Evolutionary conservation across 2,888 invertebrate species (phyloP), one percentile per base, ranked within the genome.

Genomic region (Ophion slaviceki): DNA sequence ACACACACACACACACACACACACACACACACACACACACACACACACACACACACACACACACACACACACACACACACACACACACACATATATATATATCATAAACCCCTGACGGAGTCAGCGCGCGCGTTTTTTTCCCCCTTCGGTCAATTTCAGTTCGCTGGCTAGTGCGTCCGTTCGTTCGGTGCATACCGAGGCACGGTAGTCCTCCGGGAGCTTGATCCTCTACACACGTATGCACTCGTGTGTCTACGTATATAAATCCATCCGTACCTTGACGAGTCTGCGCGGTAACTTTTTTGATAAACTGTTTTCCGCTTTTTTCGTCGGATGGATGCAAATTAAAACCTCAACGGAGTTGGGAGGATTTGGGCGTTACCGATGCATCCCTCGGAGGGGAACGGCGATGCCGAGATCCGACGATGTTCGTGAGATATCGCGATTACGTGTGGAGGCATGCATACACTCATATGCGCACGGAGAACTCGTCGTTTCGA

Each of bases 281-380:
- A 62, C 67, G 90, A 90, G 89, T 86, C 89, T 90, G 91, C 89
- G 90, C 89, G 89, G 89, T 91, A 92, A 91, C 91, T 92, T 92
- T 92, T 92, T 92, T 93, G 92, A 93, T 92, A 93, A 93, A 93
- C 92, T 92, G 92, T 92, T 93, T 92, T 92, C 90, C 90, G 88
- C 91, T 91, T 91, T 92, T 91, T 92, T 91, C 90, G 89, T 90
- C 91, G 90, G 90, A 84, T 91, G 90, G 90, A 92, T 92, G 93
- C 91, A 92, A 93, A 93, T 93, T 93, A 93, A 93, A 93, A 92
- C 91, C 91, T 90, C 87, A 85, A 77, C 80, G 85, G 86, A 86
- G 86, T 82, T 72, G 71, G 62, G 80, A 80, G 81, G 86, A 68
- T 76, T 75, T 47, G 76, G 74, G 77, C 81, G 75, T 76, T 72